Conservation (phyloP, 2,888 invertebrate species). For the Leucozona laternaria region DNA sequence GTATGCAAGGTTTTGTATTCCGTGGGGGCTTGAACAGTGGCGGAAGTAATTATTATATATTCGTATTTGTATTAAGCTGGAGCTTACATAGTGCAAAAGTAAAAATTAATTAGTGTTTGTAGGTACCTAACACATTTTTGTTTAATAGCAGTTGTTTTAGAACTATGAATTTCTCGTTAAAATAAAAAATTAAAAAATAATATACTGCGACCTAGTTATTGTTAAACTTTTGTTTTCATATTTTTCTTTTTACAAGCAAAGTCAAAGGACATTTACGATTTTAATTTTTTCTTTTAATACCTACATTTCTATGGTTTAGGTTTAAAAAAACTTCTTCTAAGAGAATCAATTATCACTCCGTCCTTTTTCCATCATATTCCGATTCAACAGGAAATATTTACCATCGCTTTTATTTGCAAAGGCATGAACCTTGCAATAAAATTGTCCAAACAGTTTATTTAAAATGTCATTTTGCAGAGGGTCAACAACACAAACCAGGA, state of each 20-base stretch:
- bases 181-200: neutral
- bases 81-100: neutral
- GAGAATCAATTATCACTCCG: neutral
- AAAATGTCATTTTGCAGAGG: slow-evolving; percentile 3
- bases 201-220: neutral
- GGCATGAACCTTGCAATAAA: neutral
- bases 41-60: slow-evolving; percentile 10
- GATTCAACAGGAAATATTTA: slow-evolving; percentile 29
- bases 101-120: neutral
- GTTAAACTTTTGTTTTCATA: neutral
- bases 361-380: neutral
- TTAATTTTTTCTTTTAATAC: neutral
- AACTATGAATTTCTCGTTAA: neutral
- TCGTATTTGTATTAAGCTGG: neutral
- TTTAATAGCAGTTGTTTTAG: neutral
- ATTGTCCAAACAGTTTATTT: slow-evolving; percentile 34
- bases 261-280: neutral
- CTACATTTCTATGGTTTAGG: neutral
- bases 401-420: slow-evolving; percentile 2
- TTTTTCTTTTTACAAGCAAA: neutral
- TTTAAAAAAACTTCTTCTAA: neutral
- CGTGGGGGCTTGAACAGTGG: neutral
- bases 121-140: neutral
- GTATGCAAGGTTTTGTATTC: neutral
- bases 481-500: slow-evolving; percentile 53